Evolutionary conservation across 37 sponge, comb jelly and placozoan species (phyloP).

Genomic region (Spongilla lacustris): DNA sequence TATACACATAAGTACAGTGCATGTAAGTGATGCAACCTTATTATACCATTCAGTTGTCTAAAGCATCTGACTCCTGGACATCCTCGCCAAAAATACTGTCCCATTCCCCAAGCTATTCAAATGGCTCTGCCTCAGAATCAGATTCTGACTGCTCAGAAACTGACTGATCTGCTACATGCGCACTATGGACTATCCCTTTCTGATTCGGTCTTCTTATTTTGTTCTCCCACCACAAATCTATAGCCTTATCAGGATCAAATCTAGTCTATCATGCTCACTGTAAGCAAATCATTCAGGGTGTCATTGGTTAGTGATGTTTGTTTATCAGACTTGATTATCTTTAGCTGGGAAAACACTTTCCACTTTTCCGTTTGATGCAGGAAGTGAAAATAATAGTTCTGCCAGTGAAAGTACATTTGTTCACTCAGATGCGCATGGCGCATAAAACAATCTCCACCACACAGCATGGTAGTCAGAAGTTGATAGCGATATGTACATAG

Average conservation of each 20-base stretch:
- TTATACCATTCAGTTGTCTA: no score
- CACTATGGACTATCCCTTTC: background rate
- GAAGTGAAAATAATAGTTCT: slow-evolving; percentile 55
- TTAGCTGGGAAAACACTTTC: slow-evolving; percentile 47
- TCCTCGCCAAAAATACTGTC: no score
- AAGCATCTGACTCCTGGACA: no score
- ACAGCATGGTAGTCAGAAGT: slow-evolving; percentile 48
- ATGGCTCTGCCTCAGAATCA: no score
- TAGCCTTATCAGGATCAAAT: slow-evolving; percentile 22
- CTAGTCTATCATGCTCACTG: background rate
- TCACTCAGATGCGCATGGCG: slow-evolving; percentile 56
- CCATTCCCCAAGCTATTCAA: no score
- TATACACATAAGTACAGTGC: no score
- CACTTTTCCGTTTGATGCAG: slow-evolving; percentile 60
- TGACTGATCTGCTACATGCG: no score
- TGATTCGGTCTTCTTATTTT: slow-evolving; percentile 32
- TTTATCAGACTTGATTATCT: slow-evolving; percentile 37
- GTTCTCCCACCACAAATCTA: slow-evolving; percentile 56
- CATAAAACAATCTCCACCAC: slow-evolving; percentile 70
- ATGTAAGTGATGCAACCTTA: no score
- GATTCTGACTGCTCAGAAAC: no score
- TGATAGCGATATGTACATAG: slow-evolving; percentile 45
- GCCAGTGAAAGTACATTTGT: slow-evolving; percentile 41
- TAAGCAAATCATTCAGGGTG: slow-evolving; percentile 29
- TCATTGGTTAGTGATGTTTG: slow-evolving; percentile 17